Conservation (phyloP, 2,888 invertebrate genomes). For the Agrochola macilenta region DNA sequence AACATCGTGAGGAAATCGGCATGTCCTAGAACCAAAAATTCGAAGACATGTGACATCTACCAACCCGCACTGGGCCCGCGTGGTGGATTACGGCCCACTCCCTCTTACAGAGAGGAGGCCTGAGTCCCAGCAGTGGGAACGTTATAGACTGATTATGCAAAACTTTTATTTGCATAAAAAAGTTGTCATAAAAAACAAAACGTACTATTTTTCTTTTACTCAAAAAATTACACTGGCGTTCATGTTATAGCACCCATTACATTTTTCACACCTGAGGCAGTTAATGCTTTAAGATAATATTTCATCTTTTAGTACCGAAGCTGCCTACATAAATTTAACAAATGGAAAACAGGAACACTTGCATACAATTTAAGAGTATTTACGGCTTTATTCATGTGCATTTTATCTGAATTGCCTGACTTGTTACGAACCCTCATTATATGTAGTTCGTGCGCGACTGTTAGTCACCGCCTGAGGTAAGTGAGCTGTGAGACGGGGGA, state of each 20-base stretch:
- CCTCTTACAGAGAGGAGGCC: no score
- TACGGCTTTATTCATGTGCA: slow-evolving; percentile 15
- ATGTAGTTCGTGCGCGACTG: no score
- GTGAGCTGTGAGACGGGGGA: no score
- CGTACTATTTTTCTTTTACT: slow-evolving; percentile 30
- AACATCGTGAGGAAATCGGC: no score
- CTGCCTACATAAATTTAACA: slow-evolving; percentile 42
- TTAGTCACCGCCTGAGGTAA: no score
- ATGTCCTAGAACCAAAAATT: no score
- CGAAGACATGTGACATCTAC: no score
- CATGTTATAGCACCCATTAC: slow-evolving; percentile 41
- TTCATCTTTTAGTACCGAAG: slow-evolving; percentile 46
- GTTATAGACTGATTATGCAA: no score
- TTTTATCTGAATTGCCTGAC: neutral
- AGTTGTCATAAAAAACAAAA: neutral
- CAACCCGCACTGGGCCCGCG: no score
- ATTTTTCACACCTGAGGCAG: slow-evolving; percentile 57
- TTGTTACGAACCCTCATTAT: neutral
- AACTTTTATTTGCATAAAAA: neutral
- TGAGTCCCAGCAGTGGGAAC: no score
- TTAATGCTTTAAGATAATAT: slow-evolving; percentile 56
- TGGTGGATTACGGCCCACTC: no score
- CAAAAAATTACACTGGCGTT: slow-evolving; percentile 46
- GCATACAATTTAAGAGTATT: slow-evolving; percentile 35
- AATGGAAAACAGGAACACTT: slow-evolving; percentile 48